Percentiles rank a stretch among this genome's conserved stretches.
phyloP scores from a whole-genome alignment of 2,888 invertebrate genomes.

The Argynnis bischoffii region DNA sequence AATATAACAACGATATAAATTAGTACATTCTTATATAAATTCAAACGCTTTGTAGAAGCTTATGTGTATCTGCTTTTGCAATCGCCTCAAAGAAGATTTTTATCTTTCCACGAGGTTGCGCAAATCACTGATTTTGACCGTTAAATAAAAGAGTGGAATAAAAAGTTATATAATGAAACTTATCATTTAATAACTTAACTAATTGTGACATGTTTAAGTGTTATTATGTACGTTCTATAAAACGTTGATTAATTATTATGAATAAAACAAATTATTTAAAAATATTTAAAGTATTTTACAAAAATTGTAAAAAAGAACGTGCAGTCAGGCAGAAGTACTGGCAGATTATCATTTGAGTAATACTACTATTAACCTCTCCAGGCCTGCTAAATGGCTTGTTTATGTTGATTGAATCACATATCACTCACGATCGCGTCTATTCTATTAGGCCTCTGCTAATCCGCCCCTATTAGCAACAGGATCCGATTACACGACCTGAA shows the following conservation, averaged over 20 bases:
- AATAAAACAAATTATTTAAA: no score
- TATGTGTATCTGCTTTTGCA: slow-evolving; percentile 27
- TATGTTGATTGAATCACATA: slow-evolving; percentile 73
- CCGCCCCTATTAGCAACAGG: slow-evolving; percentile 51
- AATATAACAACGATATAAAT: background rate
- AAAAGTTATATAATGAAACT: slow-evolving; percentile 9
- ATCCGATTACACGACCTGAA: slow-evolving; percentile 70
- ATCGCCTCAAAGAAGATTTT: slow-evolving; percentile 21
- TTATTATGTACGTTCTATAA: no score
- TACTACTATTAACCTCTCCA: slow-evolving; percentile 62
- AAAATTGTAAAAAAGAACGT: background rate
- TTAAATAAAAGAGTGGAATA: slow-evolving; percentile 19
- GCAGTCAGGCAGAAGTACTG: slow-evolving; percentile 11
- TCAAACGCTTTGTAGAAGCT: slow-evolving; percentile 24
- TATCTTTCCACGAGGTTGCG: slow-evolving; percentile 28
- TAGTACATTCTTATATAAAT: slow-evolving; percentile 1
- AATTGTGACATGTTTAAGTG: no score
- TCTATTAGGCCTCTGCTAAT: slow-evolving; percentile 48
- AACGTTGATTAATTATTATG: no score
- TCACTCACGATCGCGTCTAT: slow-evolving; percentile 59
- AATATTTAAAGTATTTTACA: background rate
- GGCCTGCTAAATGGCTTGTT: slow-evolving; percentile 64
- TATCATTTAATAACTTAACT: background rate
- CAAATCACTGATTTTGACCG: slow-evolving; percentile 23
- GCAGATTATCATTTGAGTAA: slow-evolving; percentile 43